Conservation (phyloP, 1,140 invertebrate genomes). For the Bilobella aurantiaca region DNA sequence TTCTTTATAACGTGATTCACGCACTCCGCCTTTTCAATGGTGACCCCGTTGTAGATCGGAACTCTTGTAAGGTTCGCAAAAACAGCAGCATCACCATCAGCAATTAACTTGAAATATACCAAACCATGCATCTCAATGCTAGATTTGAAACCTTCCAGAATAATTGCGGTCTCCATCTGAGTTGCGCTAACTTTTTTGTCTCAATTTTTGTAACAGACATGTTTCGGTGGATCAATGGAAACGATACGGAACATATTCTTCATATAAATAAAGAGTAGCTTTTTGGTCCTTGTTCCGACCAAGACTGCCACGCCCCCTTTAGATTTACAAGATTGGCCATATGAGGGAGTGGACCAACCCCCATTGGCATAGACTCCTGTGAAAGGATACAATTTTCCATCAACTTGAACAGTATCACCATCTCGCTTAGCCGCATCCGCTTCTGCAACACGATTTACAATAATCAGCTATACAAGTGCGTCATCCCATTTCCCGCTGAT, state of each 20-base stretch:
- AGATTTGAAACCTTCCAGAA: constrained; percentile 39
- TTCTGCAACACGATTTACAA: constrained; percentile 6
- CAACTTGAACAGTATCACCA: neutral
- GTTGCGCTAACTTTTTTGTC: constrained; percentile 35
- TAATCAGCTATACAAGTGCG: neutral
- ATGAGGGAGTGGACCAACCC: constrained; percentile 6
- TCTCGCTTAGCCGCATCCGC: neutral
- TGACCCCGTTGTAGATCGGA: constrained; percentile 21
- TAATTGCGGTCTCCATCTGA: constrained; percentile 41
- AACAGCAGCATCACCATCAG: constrained; percentile 40
- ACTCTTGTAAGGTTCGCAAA: constrained; percentile 27
- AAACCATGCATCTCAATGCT: constrained; percentile 37
- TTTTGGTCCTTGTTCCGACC: constrained; percentile 36
- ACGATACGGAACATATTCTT: constrained; percentile 39
- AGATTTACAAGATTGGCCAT: constrained; percentile 7
- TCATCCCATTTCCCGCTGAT: neutral
- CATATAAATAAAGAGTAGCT: constrained; percentile 38
- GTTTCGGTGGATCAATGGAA: constrained; percentile 33
- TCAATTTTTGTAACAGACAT: constrained; percentile 38
- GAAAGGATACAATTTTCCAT: neutral
- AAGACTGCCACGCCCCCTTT: constrained; percentile 27
- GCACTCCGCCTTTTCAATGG: constrained; percentile 35
- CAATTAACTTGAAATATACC: constrained; percentile 38
- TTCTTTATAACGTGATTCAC: constrained; percentile 38
- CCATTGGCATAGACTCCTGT: constrained; percentile 8